Base-by-base conservation (phyloP, 23 tunicate genomes). In the Corella eumyota region DNA sequence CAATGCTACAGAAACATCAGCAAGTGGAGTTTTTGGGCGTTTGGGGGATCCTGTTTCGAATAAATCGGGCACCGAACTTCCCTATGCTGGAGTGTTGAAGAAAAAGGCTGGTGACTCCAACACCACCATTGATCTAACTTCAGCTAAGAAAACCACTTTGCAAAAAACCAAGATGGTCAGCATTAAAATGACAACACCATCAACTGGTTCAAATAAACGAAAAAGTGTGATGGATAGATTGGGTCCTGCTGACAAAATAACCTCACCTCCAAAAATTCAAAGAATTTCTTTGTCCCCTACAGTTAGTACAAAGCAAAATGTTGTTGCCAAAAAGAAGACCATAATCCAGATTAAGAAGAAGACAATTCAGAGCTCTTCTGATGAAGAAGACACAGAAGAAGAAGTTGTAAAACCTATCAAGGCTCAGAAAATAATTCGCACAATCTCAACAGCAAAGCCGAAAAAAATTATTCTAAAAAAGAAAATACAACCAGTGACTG, bases 21-120 rank as follows among this genome's bases (percentile, higher is more conserved):
- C 60, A 1, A 29, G 40, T 28, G 74, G 74, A 1, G 78, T 80
- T 5, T 80, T 80, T 58, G 58, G 59, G 22, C 47, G 90, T 6
- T 59, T 80, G 4, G 90, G 90, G 28, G 78, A 72, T 2, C 82
- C 72, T 4, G 67, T 75, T 34, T 25, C 72, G 19, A 49, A 72
- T 3, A 57, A 55, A 24, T 35, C 30, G 3, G 34, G 21, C 3
- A 24, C 52, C 20, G 68, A 64, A 26, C 38, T 17, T 1, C 63
- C 71, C 4, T 37, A 36, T 17, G 53, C 62, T 0, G 62, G 76
- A 30, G 45, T 36, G 4, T n/a, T 74, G 44, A 70, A 53, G 30
- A 64, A 65, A n/a, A n/a, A n/a, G n/a, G n/a, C n/a, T n/a, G n/a
- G n/a, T 33, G 28, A 21, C n/a, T n/a, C n/a, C n/a, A n/a, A n/a